Conservation (phyloP, 2,113 vertebrate genomes). For the Silurus meridionalis region DNA sequence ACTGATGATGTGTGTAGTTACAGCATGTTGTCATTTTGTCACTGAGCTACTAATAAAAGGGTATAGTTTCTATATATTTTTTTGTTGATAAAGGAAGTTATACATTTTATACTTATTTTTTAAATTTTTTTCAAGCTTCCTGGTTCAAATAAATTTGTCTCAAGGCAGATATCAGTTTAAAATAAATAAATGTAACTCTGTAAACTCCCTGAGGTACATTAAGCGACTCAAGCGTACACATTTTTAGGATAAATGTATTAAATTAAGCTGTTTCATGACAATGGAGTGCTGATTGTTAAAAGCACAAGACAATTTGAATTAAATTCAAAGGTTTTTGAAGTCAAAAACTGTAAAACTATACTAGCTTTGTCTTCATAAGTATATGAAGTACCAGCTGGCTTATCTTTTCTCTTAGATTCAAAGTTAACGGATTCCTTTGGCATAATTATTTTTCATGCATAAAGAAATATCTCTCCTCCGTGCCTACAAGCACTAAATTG, state of each 20-base stretch:
- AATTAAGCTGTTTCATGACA: too few species aligned
- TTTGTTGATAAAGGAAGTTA: not conserved
- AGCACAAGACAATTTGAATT: too few species aligned
- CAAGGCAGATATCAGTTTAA: too few species aligned
- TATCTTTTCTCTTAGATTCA: not conserved
- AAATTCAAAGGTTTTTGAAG: not conserved
- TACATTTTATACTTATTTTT: not conserved
- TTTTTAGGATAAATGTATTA: too few species aligned
- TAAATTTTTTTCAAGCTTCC: not conserved
- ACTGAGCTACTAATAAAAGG: not conserved
- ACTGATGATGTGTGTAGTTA: not conserved
- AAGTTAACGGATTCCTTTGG: not conserved
- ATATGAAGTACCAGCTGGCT: not conserved
- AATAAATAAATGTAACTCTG: too few species aligned
- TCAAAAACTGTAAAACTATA: not conserved
- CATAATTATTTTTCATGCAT: not conserved
- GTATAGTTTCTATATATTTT: not conserved
- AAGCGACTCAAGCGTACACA: too few species aligned
- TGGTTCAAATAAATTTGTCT: not conserved
- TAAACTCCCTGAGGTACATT: too few species aligned
- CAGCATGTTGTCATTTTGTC: not conserved
- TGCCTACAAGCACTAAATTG: not conserved
- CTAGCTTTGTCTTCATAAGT: not conserved
- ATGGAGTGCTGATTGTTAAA: too few species aligned
- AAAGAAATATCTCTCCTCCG: not conserved